These are phyloP conservation scores for Arrhamphus sclerolepis DNA, from an alignment of 2,797 vertebrate species.

Conservation along the genomic window DNA sequence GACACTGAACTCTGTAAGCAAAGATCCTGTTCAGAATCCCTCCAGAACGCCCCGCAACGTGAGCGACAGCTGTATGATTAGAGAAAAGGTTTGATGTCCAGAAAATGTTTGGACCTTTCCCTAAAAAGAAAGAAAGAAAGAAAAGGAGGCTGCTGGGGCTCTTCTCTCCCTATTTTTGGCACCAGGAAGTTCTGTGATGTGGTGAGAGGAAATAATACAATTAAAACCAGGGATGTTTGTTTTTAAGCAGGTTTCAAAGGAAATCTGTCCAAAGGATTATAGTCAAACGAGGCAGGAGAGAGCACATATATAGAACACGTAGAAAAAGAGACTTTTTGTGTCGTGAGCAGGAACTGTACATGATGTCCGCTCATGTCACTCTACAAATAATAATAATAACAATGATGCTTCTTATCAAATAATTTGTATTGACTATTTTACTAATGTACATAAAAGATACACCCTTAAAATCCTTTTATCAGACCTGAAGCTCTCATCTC, in stretches of 20 bases:
- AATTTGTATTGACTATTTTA: not conserved
- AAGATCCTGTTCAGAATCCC: no score
- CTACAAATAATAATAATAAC: not conserved
- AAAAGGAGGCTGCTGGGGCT: slow-evolving; percentile 3
- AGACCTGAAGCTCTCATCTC: not conserved
- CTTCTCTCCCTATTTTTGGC: slow-evolving; percentile 57
- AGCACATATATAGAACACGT: not conserved
- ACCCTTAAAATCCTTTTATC: slow-evolving; percentile 1
- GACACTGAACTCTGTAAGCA: no score
- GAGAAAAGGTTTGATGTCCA: no score
- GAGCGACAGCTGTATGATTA: no score
- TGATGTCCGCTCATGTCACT: not conserved
- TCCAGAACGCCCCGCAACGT: no score
- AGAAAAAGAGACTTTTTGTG: not conserved
- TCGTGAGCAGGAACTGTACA: no score
- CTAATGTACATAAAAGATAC: slow-evolving; percentile 1
- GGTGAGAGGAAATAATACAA: slow-evolving; percentile 71
- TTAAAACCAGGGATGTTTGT: slow-evolving; percentile 68
- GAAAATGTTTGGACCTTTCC: no score
- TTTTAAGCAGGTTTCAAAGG: slow-evolving; percentile 64
- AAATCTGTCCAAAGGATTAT: slow-evolving; percentile 55
- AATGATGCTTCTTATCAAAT: no score
- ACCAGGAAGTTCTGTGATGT: slow-evolving; percentile 70
- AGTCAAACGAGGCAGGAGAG: slow-evolving; percentile 13
- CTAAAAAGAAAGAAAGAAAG: not conserved